phyloP scores from a whole-genome alignment of 2,113 vertebrate genomes.

The Heterochromis multidens region DNA sequence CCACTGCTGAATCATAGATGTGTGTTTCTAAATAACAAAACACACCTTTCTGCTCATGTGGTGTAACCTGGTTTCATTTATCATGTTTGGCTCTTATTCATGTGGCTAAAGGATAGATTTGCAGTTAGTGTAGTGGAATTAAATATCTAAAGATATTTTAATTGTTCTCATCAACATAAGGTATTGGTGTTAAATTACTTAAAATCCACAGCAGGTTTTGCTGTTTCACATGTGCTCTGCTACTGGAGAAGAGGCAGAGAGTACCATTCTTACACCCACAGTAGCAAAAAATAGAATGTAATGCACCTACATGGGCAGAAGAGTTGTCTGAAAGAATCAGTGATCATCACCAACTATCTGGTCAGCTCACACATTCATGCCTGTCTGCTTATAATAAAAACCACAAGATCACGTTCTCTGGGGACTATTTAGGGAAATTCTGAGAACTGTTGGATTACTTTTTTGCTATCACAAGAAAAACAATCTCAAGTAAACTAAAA shows the following conservation, averaged over 20 bases:
- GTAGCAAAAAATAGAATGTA: not conserved
- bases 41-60: not conserved
- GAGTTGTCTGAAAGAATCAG: not conserved
- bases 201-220: not conserved
- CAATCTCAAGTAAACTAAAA: not conserved
- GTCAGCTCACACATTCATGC: not conserved
- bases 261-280: not conserved
- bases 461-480: not conserved
- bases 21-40: not conserved
- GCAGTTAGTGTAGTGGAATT: not conserved
- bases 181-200: not conserved
- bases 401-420: not conserved
- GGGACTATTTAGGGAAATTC: not conserved
- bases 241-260: not conserved
- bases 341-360: not conserved
- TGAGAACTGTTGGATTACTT: not conserved
- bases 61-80: not conserved
- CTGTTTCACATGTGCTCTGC: not conserved
- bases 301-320: not conserved
- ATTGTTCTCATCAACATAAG: not conserved
- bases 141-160: not conserved
- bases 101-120: not conserved
- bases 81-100: not conserved
- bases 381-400: not conserved
- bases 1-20: not conserved